Base-by-base conservation (phyloP, 2,113 vertebrate genomes). In the Ictidomys tridecemlineatus region DNA sequence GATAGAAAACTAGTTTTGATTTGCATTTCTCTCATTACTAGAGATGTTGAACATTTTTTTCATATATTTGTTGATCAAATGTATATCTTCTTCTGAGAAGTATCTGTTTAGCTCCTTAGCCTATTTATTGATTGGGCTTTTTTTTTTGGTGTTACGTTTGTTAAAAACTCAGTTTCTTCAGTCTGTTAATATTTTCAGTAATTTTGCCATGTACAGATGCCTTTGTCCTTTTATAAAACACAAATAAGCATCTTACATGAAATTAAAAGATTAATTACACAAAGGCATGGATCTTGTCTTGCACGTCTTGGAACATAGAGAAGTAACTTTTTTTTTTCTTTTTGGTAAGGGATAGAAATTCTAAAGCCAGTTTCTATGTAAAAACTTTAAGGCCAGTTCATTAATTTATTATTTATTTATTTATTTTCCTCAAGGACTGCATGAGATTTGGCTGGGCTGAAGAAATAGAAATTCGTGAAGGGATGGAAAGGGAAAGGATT, bases 391-490 rank as follows among this genome's bases (percentile, higher is more conserved):
- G n/a, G 1, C 34, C 3, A 17, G 32, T 65, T 92, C 42, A 83
- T 87, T 58, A 48, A 45, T 84, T 94, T 45, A 70, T 78, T 7
- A 14, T 6, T n/a, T 72, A 20, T 30, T 58, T 78, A 94, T 56
- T 61, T 91, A 20, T 88, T 82, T 73, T 53, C 17, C 67, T 76
- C 32, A 96, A 85, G 28, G 39, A 58, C 17, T 87, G 6, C n/a
- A 28, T 73, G 45, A 67, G 24, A 67, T 85, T 34, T 70, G 30
- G 16, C 32, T 78, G 61, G n/a, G 28, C 32, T 83, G 18, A 91
- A 70, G n/a, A 92, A 91, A n/a, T 8, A 85, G 11, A 18, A 93
- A 78, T 93, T 89, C 96, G 93, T 78, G 65, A 86, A 83, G 48
- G 30, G 0, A 74, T 74, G 1, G 9, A 85, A 45, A 84, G 67